These are phyloP conservation scores for Megalopta genalis DNA, from an alignment of 1,140 invertebrate genomes.

Conservation along the genomic window DNA sequence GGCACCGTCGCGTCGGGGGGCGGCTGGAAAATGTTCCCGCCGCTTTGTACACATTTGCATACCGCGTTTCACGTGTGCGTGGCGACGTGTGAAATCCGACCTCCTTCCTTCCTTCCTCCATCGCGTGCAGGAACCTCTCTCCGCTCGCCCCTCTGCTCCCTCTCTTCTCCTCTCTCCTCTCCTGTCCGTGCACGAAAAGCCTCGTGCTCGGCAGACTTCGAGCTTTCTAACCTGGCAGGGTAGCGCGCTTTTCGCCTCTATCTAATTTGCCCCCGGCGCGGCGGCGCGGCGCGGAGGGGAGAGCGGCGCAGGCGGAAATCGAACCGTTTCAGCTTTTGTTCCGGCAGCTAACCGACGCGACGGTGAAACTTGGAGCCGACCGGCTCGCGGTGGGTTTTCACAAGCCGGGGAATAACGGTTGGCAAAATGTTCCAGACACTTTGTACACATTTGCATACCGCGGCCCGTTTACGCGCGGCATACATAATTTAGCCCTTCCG, in stretches of 20 bases:
- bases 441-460: constrained; percentile 72
- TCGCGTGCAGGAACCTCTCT: too few species aligned
- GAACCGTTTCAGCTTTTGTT: not conserved
- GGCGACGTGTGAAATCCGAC: constrained; percentile 66
- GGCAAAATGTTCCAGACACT: constrained; percentile 66
- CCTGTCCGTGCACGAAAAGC: too few species aligned
- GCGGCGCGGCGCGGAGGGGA: too few species aligned
- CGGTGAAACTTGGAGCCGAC: constrained; percentile 20
- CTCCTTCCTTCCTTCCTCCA: constrained; percentile 16
- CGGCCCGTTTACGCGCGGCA: constrained; percentile 59
- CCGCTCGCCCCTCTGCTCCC: too few species aligned
- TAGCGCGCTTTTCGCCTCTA: not conserved
- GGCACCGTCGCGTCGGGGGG: not conserved
- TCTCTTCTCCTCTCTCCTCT: too few species aligned
- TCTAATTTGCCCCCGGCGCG: not conserved
- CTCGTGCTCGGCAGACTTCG: too few species aligned
- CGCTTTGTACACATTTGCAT: constrained; percentile 72
- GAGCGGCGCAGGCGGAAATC: not conserved
- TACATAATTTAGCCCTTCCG: constrained; percentile 46
- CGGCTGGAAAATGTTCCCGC: constrained; percentile 54
- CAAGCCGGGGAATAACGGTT: constrained; percentile 55
- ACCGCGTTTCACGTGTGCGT: constrained; percentile 60
- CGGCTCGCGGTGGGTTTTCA: constrained; percentile 32
- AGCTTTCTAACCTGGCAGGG: too few species aligned
- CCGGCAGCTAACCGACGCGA: not conserved